Conservation (phyloP, 2,797 vertebrate genomes). For the Ispidina picta region DNA sequence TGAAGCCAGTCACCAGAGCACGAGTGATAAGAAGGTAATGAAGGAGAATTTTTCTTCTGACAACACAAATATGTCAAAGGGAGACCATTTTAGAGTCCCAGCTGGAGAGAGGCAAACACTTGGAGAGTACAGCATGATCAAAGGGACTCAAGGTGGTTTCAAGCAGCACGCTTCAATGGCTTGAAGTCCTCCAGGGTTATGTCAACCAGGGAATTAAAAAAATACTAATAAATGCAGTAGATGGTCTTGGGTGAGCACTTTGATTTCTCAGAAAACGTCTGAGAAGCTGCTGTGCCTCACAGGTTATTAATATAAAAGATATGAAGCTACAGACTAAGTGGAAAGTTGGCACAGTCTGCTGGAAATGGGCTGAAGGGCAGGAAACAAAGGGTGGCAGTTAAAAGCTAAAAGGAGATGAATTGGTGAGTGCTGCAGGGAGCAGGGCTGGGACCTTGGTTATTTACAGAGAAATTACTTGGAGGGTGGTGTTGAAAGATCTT, state of each 20-base stretch:
- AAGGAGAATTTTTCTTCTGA: background rate
- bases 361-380: conserved; percentile 75
- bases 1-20: background rate
- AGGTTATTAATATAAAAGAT: conserved; percentile 70
- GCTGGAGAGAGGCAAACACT: background rate
- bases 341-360: conserved; percentile 73
- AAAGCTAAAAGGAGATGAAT: conserved; percentile 77
- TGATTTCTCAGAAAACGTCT: conserved; percentile 51
- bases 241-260: conserved; percentile 17
- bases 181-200: conserved; percentile 17
- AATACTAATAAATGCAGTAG: background rate
- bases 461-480: conserved; percentile 76
- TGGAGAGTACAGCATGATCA: background rate
- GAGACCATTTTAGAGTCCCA: background rate
- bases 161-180: background rate
- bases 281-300: conserved; percentile 54
- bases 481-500: conserved; percentile 62
- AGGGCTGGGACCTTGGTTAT: conserved; percentile 71
- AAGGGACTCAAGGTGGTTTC: background rate
- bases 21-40: background rate
- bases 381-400: conserved; percentile 73
- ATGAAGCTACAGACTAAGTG: conserved; percentile 55
- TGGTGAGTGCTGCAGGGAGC: conserved; percentile 63
- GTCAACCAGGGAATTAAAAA: background rate
- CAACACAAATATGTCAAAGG: background rate